Conservation (phyloP, 2,113 vertebrate genomes). For the Odobenus rosmarus region DNA sequence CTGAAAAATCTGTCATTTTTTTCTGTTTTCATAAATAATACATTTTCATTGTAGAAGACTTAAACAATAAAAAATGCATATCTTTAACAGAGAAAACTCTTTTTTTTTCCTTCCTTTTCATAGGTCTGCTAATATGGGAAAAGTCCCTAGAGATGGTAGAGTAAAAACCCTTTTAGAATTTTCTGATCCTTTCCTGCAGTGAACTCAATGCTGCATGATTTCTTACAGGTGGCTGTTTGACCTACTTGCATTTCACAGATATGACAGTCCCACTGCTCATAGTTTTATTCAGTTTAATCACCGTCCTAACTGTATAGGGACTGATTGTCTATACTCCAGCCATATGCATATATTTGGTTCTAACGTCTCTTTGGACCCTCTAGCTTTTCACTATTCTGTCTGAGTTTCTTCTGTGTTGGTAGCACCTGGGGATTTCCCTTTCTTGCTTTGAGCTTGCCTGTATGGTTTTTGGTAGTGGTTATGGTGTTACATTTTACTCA, state of each 20-base stretch:
- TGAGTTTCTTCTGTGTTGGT: not conserved
- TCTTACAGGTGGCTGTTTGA: slow-evolving; percentile 4
- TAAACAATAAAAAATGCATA: not conserved
- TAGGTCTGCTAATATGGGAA: not conserved
- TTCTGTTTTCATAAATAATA: not conserved
- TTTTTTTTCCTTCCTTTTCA: not conserved
- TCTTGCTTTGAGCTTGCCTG: not conserved
- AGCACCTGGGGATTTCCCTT: not conserved
- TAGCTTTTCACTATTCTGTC: not conserved
- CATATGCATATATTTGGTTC: not conserved
- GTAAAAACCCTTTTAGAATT: not conserved
- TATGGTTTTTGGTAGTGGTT: not conserved
- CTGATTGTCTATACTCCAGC: not conserved
- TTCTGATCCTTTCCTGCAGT: not conserved
- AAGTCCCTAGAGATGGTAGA: not conserved
- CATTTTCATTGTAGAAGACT: slow-evolving; percentile 25
- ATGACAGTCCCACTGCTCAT: not conserved
- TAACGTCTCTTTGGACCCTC: not conserved
- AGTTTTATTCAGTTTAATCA: slow-evolving; percentile 2
- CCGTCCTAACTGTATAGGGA: not conserved
- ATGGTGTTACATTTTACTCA: not conserved
- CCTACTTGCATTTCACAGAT: not conserved
- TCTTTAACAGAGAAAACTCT: not conserved
- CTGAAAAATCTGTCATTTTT: not conserved
- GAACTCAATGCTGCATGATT: not conserved